Base-by-base conservation (phyloP, 2,113 vertebrate genomes). In the Macquaria ambigua region DNA sequence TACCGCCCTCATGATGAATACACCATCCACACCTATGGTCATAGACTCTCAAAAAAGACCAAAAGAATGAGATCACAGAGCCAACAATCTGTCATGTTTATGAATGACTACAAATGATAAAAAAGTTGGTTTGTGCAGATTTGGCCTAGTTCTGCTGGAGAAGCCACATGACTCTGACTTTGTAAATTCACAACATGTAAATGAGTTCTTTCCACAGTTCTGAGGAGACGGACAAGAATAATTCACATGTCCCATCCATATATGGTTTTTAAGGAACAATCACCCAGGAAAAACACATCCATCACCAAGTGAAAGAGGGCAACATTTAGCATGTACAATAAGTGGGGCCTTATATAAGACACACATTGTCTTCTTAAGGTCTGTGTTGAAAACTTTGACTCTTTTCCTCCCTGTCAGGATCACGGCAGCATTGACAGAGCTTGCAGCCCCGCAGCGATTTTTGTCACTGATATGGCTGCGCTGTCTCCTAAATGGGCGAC, bases 381-480 rank as follows among this genome's bases (percentile, higher is more conserved):
- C 82, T 89, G 77, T 74, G 84, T 77, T 79, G 76, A 85, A 84
- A 69, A 64, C 78, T 31, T 68, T 76, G 74, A 81, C 63, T 78
- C 71, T 79, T 59, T 82, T 62, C 82, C 79, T 82, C 79, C 81
- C 84, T 58, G 70, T 85, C 8, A n/a, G 74, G 80, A 89, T 94
- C 89, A 89, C 73, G 70, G 62, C 85, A 87, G 84, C 77, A 87
- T 78, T 87, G 83, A 89, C 50, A 41, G 69, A 82, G 84, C 63
- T 77, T 6, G 34, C 37, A 59, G 92, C 96, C 95, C 95, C 9
- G 71, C 83, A 78, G 96, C 77, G 31, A 5, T 82, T 83, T 87
- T 72, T 90, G 96, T 93, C 91, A 96, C 87, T 2, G 95, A 96
- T 95, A 95, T 52, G 70, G 20, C 86, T 73, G 77, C 53, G 28